Evolutionary conservation across 2,888 invertebrate genomes (phyloP).

Genomic region (Polietes domitor): DNA sequence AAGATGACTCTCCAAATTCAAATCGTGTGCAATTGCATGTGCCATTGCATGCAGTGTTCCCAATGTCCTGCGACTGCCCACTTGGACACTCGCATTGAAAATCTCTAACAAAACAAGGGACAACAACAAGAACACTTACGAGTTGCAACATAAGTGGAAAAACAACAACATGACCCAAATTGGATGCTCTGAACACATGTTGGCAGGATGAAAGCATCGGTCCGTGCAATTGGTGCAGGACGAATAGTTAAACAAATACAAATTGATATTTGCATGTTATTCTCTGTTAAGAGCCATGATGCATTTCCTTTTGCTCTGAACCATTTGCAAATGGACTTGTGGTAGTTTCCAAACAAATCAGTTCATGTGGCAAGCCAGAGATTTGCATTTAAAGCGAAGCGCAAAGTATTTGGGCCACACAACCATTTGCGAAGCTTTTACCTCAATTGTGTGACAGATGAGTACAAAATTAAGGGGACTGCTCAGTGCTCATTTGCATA

Average conservation of each 20-base stretch:
- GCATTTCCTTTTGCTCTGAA: background rate
- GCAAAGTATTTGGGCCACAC: too few relatives aligned
- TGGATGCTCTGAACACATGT: background rate
- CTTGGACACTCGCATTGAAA: background rate
- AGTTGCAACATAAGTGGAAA: background rate
- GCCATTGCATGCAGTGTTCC: background rate
- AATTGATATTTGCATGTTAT: constrained; percentile 30
- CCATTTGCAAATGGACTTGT: constrained; percentile 32
- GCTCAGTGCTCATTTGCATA: background rate
- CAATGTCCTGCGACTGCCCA: background rate
- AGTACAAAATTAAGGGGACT: background rate
- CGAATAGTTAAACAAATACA: constrained; percentile 36
- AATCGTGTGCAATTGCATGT: background rate
- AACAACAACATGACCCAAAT: background rate
- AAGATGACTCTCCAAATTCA: background rate
- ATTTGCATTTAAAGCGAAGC: constrained; percentile 22
- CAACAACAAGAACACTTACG: constrained; percentile 10
- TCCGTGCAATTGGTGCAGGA: background rate
- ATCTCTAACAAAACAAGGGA: background rate
- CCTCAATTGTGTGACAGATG: constrained; percentile 2
- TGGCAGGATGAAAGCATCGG: background rate
- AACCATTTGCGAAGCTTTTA: background rate
- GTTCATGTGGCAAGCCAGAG: constrained; percentile 5
- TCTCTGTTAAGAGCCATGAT: background rate
- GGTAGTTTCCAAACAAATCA: constrained; percentile 6